phyloP scores from a whole-genome alignment of 2,113 vertebrate species.

The Atherinomorus stipes region DNA sequence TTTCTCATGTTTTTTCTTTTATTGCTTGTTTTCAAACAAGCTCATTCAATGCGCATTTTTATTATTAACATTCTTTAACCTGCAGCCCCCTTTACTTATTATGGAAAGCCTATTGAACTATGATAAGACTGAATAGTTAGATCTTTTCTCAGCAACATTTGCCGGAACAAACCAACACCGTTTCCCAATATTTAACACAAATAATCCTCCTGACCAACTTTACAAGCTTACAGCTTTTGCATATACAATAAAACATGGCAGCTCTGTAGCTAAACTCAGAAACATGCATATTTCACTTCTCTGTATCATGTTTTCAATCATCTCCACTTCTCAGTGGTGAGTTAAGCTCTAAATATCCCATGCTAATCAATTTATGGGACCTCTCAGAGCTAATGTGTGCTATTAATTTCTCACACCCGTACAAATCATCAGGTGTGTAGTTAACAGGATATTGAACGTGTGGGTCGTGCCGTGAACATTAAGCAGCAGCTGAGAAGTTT shows the following conservation, averaged over 20 bases:
- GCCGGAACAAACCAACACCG: background rate
- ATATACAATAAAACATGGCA: background rate
- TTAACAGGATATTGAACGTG: conserved; percentile 11
- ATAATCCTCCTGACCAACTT: background rate
- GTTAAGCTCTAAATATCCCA: conserved; percentile 17
- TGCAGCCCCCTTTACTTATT: background rate
- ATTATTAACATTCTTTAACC: too few relatives aligned
- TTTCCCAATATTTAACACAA: background rate
- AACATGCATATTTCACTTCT: conserved; percentile 6
- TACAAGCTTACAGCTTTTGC: background rate
- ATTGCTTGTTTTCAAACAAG: background rate
- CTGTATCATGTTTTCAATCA: conserved; percentile 3
- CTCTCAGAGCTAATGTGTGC: background rate
- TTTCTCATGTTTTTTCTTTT: background rate
- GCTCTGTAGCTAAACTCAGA: background rate
- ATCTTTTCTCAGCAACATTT: conserved; percentile 1
- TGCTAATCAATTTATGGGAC: conserved; percentile 20
- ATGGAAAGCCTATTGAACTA: background rate
- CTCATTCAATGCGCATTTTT: background rate
- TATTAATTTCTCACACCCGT: conserved; percentile 22
- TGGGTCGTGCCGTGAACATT: conserved; percentile 1
- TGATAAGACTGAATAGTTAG: background rate
- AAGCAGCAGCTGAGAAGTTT: background rate
- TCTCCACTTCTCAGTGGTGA: background rate
- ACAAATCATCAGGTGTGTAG: conserved; percentile 18